Conservation (phyloP, 23 tunicate species). For the Botrylloides violaceus region DNA sequence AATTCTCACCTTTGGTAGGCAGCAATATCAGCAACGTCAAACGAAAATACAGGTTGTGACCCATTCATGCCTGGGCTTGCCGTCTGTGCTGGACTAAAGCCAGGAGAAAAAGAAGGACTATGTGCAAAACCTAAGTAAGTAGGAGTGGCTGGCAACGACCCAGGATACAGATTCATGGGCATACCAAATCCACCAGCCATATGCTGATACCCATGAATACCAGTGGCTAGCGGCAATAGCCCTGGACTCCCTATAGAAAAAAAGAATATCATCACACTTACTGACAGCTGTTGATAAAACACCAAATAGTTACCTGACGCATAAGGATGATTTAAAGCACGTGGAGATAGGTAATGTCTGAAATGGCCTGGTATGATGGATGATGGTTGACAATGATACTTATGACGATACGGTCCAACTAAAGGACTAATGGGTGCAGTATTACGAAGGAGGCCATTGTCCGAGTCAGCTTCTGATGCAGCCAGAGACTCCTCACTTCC, state of each 20-base stretch:
- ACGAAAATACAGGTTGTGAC: slow-evolving; percentile 49
- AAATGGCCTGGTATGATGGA: slow-evolving; percentile 55
- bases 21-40: slow-evolving; percentile 89
- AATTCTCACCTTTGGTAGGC: slow-evolving; percentile 73
- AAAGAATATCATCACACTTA: not conserved
- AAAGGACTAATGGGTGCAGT: slow-evolving; percentile 83
- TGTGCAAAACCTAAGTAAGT: slow-evolving; percentile 72
- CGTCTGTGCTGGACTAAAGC: slow-evolving; percentile 70
- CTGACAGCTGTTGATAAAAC: no score
- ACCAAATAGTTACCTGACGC: not conserved
- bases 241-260: slow-evolving; percentile 42
- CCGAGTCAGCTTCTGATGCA: slow-evolving; percentile 70
- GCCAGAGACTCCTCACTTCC: slow-evolving; percentile 90
- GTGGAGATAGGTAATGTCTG: slow-evolving; percentile 50
- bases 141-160: slow-evolving; percentile 97
- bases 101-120: slow-evolving; percentile 84
- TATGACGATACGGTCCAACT: slow-evolving; percentile 46
- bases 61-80: slow-evolving; percentile 80
- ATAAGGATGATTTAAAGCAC: not conserved
- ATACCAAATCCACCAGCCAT: slow-evolving; percentile 27
- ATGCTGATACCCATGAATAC: not conserved
- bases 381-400: slow-evolving; percentile 75
- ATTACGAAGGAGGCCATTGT: slow-evolving; percentile 47
- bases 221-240: slow-evolving; percentile 1
- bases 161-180: slow-evolving; percentile 81